phyloP scores from a whole-genome alignment of 2,888 invertebrate genomes.

The Trichogramma evanescens region DNA sequence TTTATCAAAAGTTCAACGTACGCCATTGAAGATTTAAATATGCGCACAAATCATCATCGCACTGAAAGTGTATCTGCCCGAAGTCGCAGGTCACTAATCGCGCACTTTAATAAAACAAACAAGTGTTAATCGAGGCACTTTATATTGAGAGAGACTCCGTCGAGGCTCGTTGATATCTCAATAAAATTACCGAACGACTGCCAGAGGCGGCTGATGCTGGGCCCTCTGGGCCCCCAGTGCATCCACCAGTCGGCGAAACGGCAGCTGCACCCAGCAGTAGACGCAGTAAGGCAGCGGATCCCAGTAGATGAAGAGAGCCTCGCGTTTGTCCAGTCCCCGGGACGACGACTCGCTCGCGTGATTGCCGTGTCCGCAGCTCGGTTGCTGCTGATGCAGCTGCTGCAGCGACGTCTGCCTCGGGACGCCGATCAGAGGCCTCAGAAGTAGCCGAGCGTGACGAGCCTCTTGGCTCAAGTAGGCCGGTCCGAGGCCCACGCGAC shows the following conservation, averaged over 20 bases:
- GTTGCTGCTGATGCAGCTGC: constrained; percentile 27
- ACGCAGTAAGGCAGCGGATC: constrained; percentile 81
- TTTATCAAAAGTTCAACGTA: too few relatives aligned
- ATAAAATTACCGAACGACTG: constrained; percentile 33
- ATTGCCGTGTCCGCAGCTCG: constrained; percentile 53
- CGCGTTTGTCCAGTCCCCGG: constrained; percentile 54
- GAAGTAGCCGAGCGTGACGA: constrained; percentile 59
- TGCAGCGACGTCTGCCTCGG: constrained; percentile 51
- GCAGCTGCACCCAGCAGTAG: constrained; percentile 74
- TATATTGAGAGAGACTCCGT: too few relatives aligned
- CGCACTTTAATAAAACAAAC: neutral
- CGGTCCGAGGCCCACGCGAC: constrained; percentile 70
- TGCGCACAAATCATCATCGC: too few relatives aligned
- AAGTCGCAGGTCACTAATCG: too few relatives aligned
- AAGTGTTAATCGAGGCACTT: too few relatives aligned
- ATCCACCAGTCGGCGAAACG: constrained; percentile 48
- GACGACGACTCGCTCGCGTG: constrained; percentile 32
- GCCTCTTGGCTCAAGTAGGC: constrained; percentile 74
- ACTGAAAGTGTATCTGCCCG: too few relatives aligned
- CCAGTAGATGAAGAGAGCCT: constrained; percentile 76
- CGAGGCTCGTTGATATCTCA: neutral
- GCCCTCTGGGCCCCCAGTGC: constrained; percentile 36
- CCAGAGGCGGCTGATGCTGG: constrained; percentile 40
- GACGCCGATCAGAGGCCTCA: constrained; percentile 60
- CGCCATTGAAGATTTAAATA: too few relatives aligned